A percentile compares a stretch with the other conserved stretches of the same genome.
Conservation (phyloP, 2,113 vertebrate species). For the Stegastes partitus region DNA sequence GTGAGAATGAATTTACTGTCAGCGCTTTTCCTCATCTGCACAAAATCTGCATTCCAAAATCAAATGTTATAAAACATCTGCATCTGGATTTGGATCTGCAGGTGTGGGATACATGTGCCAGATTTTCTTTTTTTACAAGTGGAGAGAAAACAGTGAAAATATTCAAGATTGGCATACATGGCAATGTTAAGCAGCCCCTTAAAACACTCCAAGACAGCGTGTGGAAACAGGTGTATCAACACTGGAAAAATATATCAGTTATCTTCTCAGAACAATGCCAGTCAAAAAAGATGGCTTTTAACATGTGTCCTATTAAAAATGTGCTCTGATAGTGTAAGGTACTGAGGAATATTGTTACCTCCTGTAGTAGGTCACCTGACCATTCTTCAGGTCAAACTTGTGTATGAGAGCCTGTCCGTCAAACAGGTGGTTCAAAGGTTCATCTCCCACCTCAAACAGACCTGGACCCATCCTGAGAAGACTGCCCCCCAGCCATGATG, state of each 20-base stretch:
- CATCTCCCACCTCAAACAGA: conserved; percentile 92
- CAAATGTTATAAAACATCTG: conserved; percentile 20
- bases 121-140: neutral
- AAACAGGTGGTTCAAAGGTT: conserved; percentile 94
- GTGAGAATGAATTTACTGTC: no score
- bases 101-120: neutral
- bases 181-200: neutral
- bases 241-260: no score
- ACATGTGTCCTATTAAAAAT: no score
- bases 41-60: neutral
- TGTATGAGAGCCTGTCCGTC: conserved; percentile 97
- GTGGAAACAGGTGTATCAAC: no score
- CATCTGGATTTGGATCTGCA: neutral
- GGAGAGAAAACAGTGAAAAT: no score
- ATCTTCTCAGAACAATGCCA: neutral
- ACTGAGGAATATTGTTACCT: conserved; percentile 80
- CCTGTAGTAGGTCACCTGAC: conserved; percentile 93
- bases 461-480: conserved; percentile 95
- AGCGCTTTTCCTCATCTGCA: conserved; percentile 12
- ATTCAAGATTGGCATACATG: no score
- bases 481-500: conserved; percentile 93
- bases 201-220: neutral
- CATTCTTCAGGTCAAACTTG: conserved; percentile 97
- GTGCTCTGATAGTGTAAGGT: neutral
- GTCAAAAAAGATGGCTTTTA: no score